phyloP scores from a whole-genome alignment of 2,113 vertebrate species.

The Sphyrna mokarran region DNA sequence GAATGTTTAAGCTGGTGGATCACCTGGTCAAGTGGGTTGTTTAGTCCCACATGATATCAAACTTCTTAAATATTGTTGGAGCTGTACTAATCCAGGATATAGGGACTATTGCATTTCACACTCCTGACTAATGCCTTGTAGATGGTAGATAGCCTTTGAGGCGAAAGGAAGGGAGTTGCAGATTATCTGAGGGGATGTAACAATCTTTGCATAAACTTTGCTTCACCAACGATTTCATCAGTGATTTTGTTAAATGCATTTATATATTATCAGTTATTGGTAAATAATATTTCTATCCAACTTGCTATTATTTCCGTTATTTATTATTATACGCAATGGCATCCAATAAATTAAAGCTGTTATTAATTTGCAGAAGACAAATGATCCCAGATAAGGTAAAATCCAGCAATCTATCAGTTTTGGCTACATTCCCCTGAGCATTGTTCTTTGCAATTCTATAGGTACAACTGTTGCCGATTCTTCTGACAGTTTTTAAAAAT shows the following conservation, averaged over 20 bases:
- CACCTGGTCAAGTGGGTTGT: not conserved
- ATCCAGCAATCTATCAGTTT: not conserved
- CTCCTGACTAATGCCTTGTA: not conserved
- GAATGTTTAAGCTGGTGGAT: not conserved
- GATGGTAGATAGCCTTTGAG: not conserved
- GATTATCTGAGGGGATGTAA: not conserved
- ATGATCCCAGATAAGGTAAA: not conserved
- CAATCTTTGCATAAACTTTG: not conserved
- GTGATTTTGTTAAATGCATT: not conserved
- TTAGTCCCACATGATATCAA: not conserved
- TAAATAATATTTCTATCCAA: not conserved
- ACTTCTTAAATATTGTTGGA: not conserved
- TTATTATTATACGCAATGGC: not conserved
- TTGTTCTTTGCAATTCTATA: not conserved
- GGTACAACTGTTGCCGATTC: not conserved
- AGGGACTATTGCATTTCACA: not conserved
- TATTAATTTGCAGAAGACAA: not conserved
- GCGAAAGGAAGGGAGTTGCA: not conserved
- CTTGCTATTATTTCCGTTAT: not conserved
- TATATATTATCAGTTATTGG: not conserved
- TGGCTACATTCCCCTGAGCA: not conserved
- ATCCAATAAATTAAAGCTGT: not conserved
- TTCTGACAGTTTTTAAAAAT: not conserved
- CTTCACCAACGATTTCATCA: not conserved
- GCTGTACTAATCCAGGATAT: not conserved